Base-by-base conservation (phyloP, 1,140 invertebrate genomes). In the Daktulosphaira vitifoliae region DNA sequence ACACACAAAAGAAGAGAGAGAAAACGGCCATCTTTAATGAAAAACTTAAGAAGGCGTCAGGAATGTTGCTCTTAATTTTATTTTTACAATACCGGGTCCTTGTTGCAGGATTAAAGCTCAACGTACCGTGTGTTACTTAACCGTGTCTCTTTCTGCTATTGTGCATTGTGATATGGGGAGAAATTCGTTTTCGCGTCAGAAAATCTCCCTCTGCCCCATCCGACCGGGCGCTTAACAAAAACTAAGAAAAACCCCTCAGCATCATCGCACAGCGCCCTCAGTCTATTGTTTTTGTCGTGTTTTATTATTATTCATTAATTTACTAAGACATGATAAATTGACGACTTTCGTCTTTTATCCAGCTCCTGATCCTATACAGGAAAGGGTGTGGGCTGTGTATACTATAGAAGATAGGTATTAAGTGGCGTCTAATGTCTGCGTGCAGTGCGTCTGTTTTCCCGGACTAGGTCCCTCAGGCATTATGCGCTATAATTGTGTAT, bases 291-390 rank as follows among this genome's bases (percentile, higher is more conserved):
- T 62, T 62, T 62, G 42, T 62, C 25, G 56, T 62, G 56, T 62
- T 62, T 62, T 62, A 62, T 62, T 62, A 62, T 62, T 48, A 48
- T 62, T 62, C 56, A 62, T 62, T 62, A 62, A 62, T 62, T 62
- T 62, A 62, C 56, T 48, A 48, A 48, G 56, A 62, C 56, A 62
- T 62, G 56, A 62, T 62, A 48, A 48, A 62, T 62, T 18, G 56
- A 62, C 42, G 56, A 59, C 5, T 33, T 11, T 33, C 29, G 5
- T 33, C 11, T 11, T 59, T 59, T 38, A 1, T 23, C 23, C 13
- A 22, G 8, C 39, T 22, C 29, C 29, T 38, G 29, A n/a, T n/a
- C n/a, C n/a, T n/a, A n/a, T n/a, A n/a, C n/a, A n/a, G n/a, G 29
- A 33, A 6, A 11, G 29, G 29, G 5, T 33, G 29, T 33, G 11